Conservation (phyloP, 1,140 invertebrate genomes). For the Wiebesia pumilae region DNA sequence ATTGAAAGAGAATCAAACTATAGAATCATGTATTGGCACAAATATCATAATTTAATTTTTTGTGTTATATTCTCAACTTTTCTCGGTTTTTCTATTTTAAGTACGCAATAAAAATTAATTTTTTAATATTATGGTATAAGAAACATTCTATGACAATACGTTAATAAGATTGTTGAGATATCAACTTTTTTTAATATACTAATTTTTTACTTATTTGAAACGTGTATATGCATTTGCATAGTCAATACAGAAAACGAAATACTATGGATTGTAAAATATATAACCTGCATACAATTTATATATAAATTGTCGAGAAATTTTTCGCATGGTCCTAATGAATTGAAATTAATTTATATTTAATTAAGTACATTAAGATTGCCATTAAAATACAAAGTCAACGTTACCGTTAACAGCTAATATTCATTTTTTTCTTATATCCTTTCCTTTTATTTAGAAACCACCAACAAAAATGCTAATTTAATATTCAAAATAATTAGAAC, state of each 20-base stretch:
- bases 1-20: conserved; percentile 12
- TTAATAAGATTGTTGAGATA: conserved; percentile 18
- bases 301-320: conserved; percentile 23
- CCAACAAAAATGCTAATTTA: neutral
- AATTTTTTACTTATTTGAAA: conserved; percentile 20
- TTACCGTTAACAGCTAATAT: neutral
- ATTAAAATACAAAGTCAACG: conserved; percentile 1
- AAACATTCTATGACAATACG: conserved; percentile 43
- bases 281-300: conserved; percentile 34
- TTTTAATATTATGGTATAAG: conserved; percentile 15
- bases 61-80: neutral
- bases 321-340: conserved; percentile 4
- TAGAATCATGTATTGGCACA: conserved; percentile 30
- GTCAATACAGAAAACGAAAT: conserved; percentile 9
- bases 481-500: conserved; percentile 22
- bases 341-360: conserved; percentile 22
- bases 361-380: conserved; percentile 43
- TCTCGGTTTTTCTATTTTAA: neutral
- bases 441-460: neutral
- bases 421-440: conserved; percentile 15
- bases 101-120: conserved; percentile 31
- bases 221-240: conserved; percentile 13
- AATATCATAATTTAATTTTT: conserved; percentile 31
- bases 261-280: conserved; percentile 6
- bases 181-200: neutral